Percentiles rank a stretch among this genome's conserved stretches.
These are phyloP conservation scores for Pampus argenteus DNA, from an alignment of 2,797 vertebrate species.

Conservation along the genomic window DNA sequence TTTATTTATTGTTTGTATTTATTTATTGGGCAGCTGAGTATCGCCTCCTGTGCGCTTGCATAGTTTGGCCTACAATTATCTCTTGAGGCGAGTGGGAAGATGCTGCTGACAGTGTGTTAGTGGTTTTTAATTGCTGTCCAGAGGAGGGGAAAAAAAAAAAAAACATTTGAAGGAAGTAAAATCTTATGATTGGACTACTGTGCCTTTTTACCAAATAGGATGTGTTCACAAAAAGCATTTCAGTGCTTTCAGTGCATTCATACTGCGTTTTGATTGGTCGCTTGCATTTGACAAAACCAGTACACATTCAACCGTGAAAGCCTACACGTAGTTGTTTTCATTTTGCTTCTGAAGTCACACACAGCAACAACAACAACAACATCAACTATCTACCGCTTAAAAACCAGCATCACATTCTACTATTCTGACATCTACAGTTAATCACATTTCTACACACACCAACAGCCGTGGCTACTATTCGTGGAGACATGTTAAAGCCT, in stretches of 20 bases:
- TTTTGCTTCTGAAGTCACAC: slow-evolving; percentile 30
- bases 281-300: slow-evolving; percentile 64
- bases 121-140: slow-evolving; percentile 57
- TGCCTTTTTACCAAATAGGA: slow-evolving; percentile 87
- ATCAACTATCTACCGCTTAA: slow-evolving; percentile 24
- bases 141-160: slow-evolving; percentile 18
- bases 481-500: slow-evolving; percentile 28
- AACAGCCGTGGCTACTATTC: slow-evolving; percentile 49
- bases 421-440: slow-evolving; percentile 33
- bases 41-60: slow-evolving; percentile 67
- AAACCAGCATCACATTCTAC: slow-evolving; percentile 30
- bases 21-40: slow-evolving; percentile 84
- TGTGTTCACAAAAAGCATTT: slow-evolving; percentile 67
- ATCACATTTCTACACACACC: slow-evolving; percentile 28
- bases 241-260: slow-evolving; percentile 71
- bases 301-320: slow-evolving; percentile 55
- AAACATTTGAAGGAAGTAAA: slow-evolving; percentile 50
- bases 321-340: slow-evolving; percentile 54
- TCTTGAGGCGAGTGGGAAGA: slow-evolving; percentile 50
- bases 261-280: slow-evolving; percentile 76
- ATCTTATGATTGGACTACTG: slow-evolving; percentile 76
- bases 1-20: slow-evolving; percentile 87
- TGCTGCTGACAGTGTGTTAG: slow-evolving; percentile 59
- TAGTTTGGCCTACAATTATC: slow-evolving; percentile 52
- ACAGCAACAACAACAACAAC: slow-evolving; percentile 21